Evolutionary conservation across 2,888 invertebrate genomes (phyloP).

Genomic region (Torymus auratus): DNA sequence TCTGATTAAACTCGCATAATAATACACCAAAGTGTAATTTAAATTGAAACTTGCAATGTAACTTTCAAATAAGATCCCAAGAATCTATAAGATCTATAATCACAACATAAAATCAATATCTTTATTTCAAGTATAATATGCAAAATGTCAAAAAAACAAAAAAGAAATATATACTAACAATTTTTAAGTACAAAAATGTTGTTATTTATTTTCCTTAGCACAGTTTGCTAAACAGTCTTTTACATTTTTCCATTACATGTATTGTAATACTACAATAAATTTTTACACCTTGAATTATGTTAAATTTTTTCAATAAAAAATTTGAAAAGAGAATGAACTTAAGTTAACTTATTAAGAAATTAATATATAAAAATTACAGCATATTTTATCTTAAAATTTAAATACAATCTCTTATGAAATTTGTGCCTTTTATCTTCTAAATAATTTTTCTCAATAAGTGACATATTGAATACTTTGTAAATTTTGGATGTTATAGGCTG

Average conservation of each 20-base stretch:
- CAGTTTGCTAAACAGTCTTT: conserved; percentile 40
- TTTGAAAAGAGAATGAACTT: conserved; percentile 25
- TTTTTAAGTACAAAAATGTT: conserved; percentile 57
- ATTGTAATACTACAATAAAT: conserved; percentile 26
- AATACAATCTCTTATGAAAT: conserved; percentile 11
- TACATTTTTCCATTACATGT: conserved; percentile 13
- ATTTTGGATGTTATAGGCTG: conserved; percentile 18
- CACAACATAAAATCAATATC: conserved; percentile 1
- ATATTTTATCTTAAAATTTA: conserved; percentile 13
- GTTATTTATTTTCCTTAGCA: conserved; percentile 38
- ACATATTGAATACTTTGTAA: conserved; percentile 1
- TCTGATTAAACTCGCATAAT: too few species aligned
- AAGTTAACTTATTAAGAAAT: conserved; percentile 9
- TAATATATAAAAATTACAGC: conserved; percentile 13
- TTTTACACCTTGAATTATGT: conserved; percentile 20
- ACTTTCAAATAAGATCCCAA: neutral
- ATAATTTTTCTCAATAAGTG: conserved; percentile 16
- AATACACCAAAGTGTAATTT: neutral
- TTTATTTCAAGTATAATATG: conserved; percentile 1
- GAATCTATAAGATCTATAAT: neutral
- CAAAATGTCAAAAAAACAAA: conserved; percentile 15
- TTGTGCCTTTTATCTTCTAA: conserved; percentile 32
- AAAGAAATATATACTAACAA: conserved; percentile 22
- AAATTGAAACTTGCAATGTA: neutral
- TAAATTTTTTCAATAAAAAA: conserved; percentile 6